Percentiles rank a stretch among this genome's conserved stretches.
These are phyloP conservation scores for Tuberolachnus salignus DNA, from an alignment of 2,888 invertebrate species.

Conservation along the genomic window DNA sequence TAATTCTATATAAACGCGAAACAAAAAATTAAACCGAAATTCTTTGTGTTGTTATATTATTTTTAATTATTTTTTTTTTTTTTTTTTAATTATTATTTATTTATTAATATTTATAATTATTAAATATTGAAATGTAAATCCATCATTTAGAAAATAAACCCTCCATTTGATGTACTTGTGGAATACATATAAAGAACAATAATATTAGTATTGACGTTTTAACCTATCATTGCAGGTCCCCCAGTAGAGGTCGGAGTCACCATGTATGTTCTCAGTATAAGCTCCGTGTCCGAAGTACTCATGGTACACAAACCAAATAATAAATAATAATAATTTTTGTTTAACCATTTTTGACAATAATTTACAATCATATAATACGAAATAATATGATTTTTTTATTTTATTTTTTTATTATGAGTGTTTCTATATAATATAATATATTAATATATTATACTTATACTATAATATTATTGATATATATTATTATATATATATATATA, in stretches of 20 bases:
- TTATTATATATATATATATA: background rate
- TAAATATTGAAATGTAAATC: conserved; percentile 34
- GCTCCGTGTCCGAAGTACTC: conserved; percentile 69
- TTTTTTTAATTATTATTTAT: background rate
- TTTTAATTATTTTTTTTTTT: conserved; percentile 1
- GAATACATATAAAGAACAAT: background rate
- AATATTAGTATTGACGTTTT: conserved; percentile 43
- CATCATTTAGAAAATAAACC: conserved; percentile 26
- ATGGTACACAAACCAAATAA: conserved; percentile 63
- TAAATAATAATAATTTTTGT: conserved; percentile 48
- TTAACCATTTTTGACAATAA: conserved; percentile 25
- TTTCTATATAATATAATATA: conserved; percentile 40
- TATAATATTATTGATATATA: no score
- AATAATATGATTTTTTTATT: conserved; percentile 49
- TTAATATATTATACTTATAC: conserved; percentile 4
- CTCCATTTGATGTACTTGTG: conserved; percentile 23
- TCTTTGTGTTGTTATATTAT: conserved; percentile 3
- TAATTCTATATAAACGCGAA: conserved; percentile 41
- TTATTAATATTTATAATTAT: no score
- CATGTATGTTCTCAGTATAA: conserved; percentile 69
- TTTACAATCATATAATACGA: conserved; percentile 40
- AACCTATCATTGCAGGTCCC: conserved; percentile 63
- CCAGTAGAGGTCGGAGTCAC: conserved; percentile 69
- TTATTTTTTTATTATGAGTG: conserved; percentile 41
- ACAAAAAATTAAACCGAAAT: conserved; percentile 24